Evolutionary conservation across 2,113 vertebrate species (phyloP).

Genomic region (Andinoacara biseriatus): DNA sequence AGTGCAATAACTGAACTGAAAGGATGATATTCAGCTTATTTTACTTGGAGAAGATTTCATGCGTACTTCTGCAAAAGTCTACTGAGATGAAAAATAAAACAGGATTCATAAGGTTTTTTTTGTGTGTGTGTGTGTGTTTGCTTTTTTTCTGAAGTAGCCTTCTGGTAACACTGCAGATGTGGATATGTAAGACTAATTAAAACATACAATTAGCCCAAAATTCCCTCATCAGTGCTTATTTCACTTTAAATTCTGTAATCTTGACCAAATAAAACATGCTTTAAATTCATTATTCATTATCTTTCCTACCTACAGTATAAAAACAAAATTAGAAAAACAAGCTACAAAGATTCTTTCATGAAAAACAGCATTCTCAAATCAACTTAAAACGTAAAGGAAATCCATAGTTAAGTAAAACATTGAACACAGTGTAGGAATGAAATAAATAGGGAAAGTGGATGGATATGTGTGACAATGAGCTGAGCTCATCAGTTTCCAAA

Average conservation of each 20-base stretch:
- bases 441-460: conserved; percentile 46
- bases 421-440: conserved; percentile 48
- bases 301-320: conserved; percentile 50
- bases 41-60: conserved; percentile 45
- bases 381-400: conserved; percentile 29
- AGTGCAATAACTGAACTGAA: conserved; percentile 24
- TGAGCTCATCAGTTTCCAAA: conserved; percentile 55
- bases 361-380: conserved; percentile 63
- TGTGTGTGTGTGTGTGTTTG: neutral
- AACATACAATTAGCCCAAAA: conserved; percentile 40
- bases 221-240: conserved; percentile 19
- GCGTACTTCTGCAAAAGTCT: conserved; percentile 34
- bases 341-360: conserved; percentile 41
- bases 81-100: conserved; percentile 18
- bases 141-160: conserved; percentile 2
- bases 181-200: conserved; percentile 24
- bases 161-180: conserved; percentile 17
- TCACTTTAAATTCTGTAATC: conserved; percentile 25
- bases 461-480: conserved; percentile 33
- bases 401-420: conserved; percentile 36
- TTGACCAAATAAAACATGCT: conserved; percentile 63
- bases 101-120: conserved; percentile 7
- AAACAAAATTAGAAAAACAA: conserved; percentile 59
- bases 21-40: conserved; percentile 27
- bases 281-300: conserved; percentile 16